A percentile compares a stretch with the other conserved stretches of the same genome.
Conservation (phyloP, 2,888 invertebrate species). For the Hololepta plana region DNA sequence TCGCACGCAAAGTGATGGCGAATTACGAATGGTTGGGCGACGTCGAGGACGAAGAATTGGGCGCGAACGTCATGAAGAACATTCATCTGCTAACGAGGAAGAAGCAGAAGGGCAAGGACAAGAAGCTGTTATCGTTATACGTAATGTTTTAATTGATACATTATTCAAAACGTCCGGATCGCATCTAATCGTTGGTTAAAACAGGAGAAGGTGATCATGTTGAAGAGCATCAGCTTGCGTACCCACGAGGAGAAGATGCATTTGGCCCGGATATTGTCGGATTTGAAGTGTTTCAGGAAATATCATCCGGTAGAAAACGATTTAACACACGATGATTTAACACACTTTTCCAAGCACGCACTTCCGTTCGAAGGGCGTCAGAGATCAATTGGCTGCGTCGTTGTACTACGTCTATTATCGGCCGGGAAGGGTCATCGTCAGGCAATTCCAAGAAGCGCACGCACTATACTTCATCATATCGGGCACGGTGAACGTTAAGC, state of each 20-base stretch:
- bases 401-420: slow-evolving; percentile 41
- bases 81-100: slow-evolving; percentile 25
- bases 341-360: no score
- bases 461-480: slow-evolving; percentile 45
- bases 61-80: slow-evolving; percentile 34
- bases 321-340: no score
- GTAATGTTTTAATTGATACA: slow-evolving; percentile 1
- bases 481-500: slow-evolving; percentile 37
- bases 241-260: slow-evolving; percentile 40
- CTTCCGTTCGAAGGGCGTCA: slow-evolving; percentile 29
- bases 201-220: slow-evolving; percentile 41
- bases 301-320: slow-evolving; percentile 33
- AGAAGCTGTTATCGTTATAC: slow-evolving; percentile 10
- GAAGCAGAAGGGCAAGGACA: slow-evolving; percentile 16
- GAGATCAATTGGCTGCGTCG: slow-evolving; percentile 38
- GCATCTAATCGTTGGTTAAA: no score
- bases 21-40: slow-evolving; percentile 39
- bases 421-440: slow-evolving; percentile 38
- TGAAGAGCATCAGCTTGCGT: slow-evolving; percentile 32
- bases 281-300: slow-evolving; percentile 39
- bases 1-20: slow-evolving; percentile 35
- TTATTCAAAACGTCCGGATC: no score
- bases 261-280: slow-evolving; percentile 36
- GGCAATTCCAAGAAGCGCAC: slow-evolving; percentile 37
- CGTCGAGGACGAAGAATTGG: slow-evolving; percentile 24